phyloP scores from a whole-genome alignment of 2,113 vertebrate species.

The Crocuta crocuta region DNA sequence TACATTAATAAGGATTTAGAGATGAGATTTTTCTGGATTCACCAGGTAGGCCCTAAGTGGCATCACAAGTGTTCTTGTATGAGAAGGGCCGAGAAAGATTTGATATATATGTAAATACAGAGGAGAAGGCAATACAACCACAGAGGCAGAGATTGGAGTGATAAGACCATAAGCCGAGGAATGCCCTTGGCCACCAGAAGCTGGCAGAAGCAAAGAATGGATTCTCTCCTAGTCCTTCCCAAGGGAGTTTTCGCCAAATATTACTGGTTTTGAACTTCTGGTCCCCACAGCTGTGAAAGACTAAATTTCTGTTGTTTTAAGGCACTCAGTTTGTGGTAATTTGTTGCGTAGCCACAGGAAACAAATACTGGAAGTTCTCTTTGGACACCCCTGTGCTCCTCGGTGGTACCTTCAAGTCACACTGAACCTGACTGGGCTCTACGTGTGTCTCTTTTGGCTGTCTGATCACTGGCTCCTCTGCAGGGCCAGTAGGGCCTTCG shows the following conservation, averaged over 20 bases:
- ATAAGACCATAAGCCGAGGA: background rate
- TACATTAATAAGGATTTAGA: constrained; percentile 13
- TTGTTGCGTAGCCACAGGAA: background rate
- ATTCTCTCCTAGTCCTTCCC: background rate
- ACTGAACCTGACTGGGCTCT: background rate
- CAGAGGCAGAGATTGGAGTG: background rate
- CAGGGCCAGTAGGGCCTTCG: background rate
- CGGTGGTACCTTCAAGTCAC: background rate
- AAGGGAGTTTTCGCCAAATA: background rate
- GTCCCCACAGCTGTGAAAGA: background rate
- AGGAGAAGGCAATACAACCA: background rate
- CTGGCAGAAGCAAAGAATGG: background rate
- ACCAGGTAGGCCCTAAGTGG: background rate
- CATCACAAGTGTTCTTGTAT: background rate
- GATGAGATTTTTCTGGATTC: background rate
- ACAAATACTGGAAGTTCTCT: background rate
- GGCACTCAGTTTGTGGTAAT: background rate
- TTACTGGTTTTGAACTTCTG: background rate
- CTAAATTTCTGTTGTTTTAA: background rate
- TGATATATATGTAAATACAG: background rate
- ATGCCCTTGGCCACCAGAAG: background rate
- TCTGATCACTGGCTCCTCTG: background rate
- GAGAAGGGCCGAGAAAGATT: background rate
- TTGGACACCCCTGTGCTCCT: background rate
- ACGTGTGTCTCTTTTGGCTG: background rate